A percentile compares a stretch with the other conserved stretches of the same genome.
These are phyloP conservation scores for Hippoglossus hippoglossus DNA, from an alignment of 2,797 vertebrate genomes.

Conservation along the genomic window DNA sequence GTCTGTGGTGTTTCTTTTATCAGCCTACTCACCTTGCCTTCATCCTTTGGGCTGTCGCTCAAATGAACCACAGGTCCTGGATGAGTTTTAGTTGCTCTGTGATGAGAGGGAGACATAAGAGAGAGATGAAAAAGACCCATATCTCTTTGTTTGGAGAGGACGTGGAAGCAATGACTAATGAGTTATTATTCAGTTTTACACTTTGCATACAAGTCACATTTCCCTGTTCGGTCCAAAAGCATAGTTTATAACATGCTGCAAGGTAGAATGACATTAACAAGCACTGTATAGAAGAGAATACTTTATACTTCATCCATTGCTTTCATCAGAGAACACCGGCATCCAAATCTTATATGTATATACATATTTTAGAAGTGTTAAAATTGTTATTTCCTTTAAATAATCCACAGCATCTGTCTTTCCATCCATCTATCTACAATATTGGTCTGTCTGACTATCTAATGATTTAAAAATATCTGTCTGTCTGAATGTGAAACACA, in stretches of 20 bases:
- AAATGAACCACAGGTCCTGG: conserved; percentile 98
- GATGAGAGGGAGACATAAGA: conserved; percentile 54
- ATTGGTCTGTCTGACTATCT: not conserved
- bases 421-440: not conserved
- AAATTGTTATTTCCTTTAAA: no score
- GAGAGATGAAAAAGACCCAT: conserved; percentile 17
- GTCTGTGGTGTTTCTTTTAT: conserved; percentile 29
- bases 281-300: not conserved
- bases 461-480: no score
- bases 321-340: not conserved
- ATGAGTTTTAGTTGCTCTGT: conserved; percentile 97
- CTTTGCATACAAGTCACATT: not conserved
- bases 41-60: conserved; percentile 98
- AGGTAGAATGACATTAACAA: not conserved
- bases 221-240: not conserved
- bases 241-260: not conserved
- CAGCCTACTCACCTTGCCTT: conserved; percentile 93
- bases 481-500: no score
- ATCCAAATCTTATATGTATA: not conserved
- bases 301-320: not conserved
- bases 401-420: no score
- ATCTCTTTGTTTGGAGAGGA: not conserved
- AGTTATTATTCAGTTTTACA: not conserved
- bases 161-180: not conserved
- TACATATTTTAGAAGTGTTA: no score